Conservation (phyloP, 2,888 invertebrate species). For the Agelastica alni region DNA sequence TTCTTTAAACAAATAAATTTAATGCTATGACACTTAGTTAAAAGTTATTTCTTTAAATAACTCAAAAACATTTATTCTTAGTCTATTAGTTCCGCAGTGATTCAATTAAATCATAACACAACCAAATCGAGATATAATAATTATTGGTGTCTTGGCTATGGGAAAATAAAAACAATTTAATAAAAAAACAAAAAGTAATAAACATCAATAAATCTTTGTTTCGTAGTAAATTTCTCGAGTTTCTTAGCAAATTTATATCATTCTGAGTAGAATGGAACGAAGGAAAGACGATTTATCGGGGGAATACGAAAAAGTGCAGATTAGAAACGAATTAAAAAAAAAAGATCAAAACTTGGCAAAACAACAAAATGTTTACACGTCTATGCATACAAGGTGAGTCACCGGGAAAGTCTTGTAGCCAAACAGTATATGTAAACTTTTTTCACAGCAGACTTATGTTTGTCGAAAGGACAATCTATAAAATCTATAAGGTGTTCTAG, state of each 20-base stretch:
- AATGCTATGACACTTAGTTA: too few relatives aligned
- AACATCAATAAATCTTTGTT: constrained; percentile 29
- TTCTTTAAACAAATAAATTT: too few relatives aligned
- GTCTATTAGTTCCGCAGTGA: constrained; percentile 40
- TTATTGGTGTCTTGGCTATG: constrained; percentile 27
- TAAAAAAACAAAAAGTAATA: constrained; percentile 23
- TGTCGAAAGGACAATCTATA: too few relatives aligned
- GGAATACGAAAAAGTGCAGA: constrained; percentile 17
- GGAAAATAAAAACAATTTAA: constrained; percentile 27
- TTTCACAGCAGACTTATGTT: too few relatives aligned
- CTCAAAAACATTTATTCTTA: too few relatives aligned
- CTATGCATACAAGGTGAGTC: too few relatives aligned
- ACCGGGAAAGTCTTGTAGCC: too few relatives aligned
- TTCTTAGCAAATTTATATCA: constrained; percentile 26
- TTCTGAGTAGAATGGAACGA: constrained; percentile 16
- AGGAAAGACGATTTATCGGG: constrained; percentile 13
- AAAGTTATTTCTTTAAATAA: too few relatives aligned
- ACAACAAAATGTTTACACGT: too few relatives aligned
- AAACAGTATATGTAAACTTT: too few relatives aligned
- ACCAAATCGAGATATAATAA: constrained; percentile 25
- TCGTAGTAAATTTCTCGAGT: constrained; percentile 22
- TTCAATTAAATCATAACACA: constrained; percentile 40
- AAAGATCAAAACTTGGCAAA: too few relatives aligned
- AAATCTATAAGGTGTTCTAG: too few relatives aligned
- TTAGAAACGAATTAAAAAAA: constrained; percentile 13